These are phyloP conservation scores for Microhierax caerulescens DNA, from an alignment of 2,797 vertebrate genomes.

Conservation along the genomic window DNA sequence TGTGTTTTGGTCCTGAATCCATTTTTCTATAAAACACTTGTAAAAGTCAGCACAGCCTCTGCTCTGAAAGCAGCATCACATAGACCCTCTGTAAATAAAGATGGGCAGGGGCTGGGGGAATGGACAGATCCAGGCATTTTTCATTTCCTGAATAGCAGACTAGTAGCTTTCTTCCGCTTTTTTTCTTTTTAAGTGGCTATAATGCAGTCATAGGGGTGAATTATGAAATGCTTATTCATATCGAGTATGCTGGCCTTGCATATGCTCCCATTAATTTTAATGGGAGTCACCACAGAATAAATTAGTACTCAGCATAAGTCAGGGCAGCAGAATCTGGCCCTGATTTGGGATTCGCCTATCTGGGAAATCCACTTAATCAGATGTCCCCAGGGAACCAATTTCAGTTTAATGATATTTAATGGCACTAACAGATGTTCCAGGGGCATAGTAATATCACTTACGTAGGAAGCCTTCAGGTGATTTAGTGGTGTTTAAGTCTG, in stretches of 20 bases:
- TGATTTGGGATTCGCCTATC: slow-evolving; percentile 1
- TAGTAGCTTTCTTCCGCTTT: neutral
- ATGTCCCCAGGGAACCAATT: neutral
- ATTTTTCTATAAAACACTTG: neutral
- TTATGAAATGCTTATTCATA: neutral
- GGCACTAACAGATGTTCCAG: slow-evolving; percentile 35
- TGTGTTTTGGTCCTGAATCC: neutral
- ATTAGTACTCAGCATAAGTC: slow-evolving; percentile 9
- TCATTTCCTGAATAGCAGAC: neutral
- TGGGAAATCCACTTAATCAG: slow-evolving; percentile 34
- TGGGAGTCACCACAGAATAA: neutral
- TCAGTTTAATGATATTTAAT: slow-evolving; percentile 28
- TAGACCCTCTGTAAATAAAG: neutral
- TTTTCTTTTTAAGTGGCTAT: neutral
- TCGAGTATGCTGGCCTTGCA: neutral
- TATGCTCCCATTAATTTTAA: neutral
- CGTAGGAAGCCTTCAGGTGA: neutral
- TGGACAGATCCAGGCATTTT: neutral
- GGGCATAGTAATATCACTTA: neutral
- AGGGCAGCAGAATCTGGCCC: neutral
- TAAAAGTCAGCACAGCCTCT: neutral
- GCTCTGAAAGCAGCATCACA: neutral
- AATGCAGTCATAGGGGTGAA: neutral
- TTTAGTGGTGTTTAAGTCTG: neutral
- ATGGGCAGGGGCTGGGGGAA: neutral